Base-by-base conservation (phyloP, 2,888 invertebrate species). In the Scaptomyza caliginosa region DNA sequence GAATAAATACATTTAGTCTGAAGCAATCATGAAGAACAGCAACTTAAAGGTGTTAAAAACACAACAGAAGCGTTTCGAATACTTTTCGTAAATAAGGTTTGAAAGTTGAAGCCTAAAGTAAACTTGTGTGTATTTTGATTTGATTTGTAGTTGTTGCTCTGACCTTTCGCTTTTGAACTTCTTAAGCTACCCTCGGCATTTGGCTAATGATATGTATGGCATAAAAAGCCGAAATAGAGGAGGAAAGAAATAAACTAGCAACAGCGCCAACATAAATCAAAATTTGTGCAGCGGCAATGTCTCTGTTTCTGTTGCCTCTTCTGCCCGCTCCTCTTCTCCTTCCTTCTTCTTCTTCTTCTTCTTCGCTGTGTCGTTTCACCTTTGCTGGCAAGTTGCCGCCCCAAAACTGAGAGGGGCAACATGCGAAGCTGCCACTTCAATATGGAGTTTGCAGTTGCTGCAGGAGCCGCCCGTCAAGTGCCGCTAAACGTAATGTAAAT, bases 401-500 rank as follows among this genome's bases (percentile, higher is more conserved):
- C 71, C 70, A 56, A 56, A 56, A 23, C 42, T 2, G 30, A 11
- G 39, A 34, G 43, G 46, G 50, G 58, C 50, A 64, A 58, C 54
- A 63, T 63, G 62, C 58, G 57, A 72, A 26, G 60, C 68, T 73
- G 68, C 62, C 74, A 72, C 68, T 68, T 72, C 42, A 26, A 74
- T 58, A 71, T 71, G 70, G 48, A 66, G 56, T 28, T 28, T 36
- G 50, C 23, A 40, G 64, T 39, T 30, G 67, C 60, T 39, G 66
- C 46, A 54, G 67, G 32, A 52, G 67, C 48, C 56, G 63, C 57
- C 56, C 58, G 69, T 74, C 73, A 83, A 86, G 79, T 81, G 87
- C 85, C 86, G 80, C 86, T 87, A 88, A 88, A 86, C 86, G 88
- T 85, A 88, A 86, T 87, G 88, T 86, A 88, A 88, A 88, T 88